Evolutionary conservation across 1,140 invertebrate species (phyloP).

Genomic region (Callitettix versicolor): DNA sequence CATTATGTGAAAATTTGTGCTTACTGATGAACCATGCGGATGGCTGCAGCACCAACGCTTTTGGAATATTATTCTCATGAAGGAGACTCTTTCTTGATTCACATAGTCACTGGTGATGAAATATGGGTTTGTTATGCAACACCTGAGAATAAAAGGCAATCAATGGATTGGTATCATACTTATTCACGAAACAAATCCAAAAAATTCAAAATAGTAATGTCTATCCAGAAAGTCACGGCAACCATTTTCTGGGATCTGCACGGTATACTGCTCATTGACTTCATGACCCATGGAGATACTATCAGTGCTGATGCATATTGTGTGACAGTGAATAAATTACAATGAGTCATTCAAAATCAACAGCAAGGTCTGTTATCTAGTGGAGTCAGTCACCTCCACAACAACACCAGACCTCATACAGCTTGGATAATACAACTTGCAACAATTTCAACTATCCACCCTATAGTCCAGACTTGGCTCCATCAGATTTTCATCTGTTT

Average conservation of each 20-base stretch:
- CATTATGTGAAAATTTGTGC: no score
- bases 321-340: constrained; percentile 17
- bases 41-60: no score
- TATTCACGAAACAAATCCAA: not conserved
- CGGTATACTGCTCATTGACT: constrained; percentile 26
- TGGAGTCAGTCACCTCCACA: not conserved
- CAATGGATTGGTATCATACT: constrained; percentile 11
- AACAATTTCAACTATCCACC: constrained; percentile 29
- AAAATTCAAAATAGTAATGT: constrained; percentile 1
- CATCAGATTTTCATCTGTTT: constrained; percentile 30
- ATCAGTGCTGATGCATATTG: constrained; percentile 24
- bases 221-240: constrained; percentile 19
- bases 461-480: constrained; percentile 27
- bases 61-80: constrained; percentile 10
- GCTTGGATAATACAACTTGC: constrained; percentile 22
- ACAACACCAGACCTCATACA: not conserved
- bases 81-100: constrained; percentile 12
- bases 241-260: constrained; percentile 25
- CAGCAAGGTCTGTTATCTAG: not conserved
- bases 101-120: constrained; percentile 15
- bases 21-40: no score
- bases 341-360: no score
- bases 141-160: no score
- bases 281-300: constrained; percentile 22
- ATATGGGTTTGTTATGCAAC: constrained; percentile 13